phyloP scores from a whole-genome alignment of 2,797 vertebrate species.

The Lycodopsis pacificus region DNA sequence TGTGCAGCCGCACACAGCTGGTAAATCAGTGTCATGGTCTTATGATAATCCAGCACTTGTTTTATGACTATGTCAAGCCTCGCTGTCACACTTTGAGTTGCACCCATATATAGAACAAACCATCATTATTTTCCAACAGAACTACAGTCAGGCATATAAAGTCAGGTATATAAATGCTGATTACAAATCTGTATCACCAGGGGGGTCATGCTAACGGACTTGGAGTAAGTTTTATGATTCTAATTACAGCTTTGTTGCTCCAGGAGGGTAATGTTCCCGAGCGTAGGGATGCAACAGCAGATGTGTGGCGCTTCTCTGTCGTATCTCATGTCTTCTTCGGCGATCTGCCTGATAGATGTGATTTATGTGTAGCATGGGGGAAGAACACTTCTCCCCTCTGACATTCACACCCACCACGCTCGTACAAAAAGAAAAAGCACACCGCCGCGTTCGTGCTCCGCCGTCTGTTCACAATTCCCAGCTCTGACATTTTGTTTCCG shows the following conservation, averaged over 20 bases:
- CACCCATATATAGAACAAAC: constrained; percentile 36
- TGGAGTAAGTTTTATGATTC: constrained; percentile 71
- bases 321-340: constrained; percentile 77
- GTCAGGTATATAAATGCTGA: constrained; percentile 60
- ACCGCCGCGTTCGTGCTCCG: constrained; percentile 44
- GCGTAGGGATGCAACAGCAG: constrained; percentile 74
- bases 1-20: not conserved
- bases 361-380: constrained; percentile 73
- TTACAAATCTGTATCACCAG: constrained; percentile 58
- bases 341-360: constrained; percentile 74
- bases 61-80: constrained; percentile 40
- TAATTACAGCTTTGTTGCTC: constrained; percentile 69
- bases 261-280: constrained; percentile 72
- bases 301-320: constrained; percentile 73
- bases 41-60: constrained; percentile 25
- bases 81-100: constrained; percentile 39
- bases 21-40: constrained; percentile 28
- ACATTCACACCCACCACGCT: constrained; percentile 68
- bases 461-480: constrained; percentile 81
- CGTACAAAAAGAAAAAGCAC: constrained; percentile 47
- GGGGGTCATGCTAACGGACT: constrained; percentile 63
- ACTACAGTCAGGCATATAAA: constrained; percentile 35
- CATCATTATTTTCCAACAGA: constrained; percentile 47
- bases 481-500: constrained; percentile 74
- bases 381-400: constrained; percentile 69